Base-by-base conservation (phyloP, 2,797 vertebrate genomes). In the Peromyscus melanophrys region DNA sequence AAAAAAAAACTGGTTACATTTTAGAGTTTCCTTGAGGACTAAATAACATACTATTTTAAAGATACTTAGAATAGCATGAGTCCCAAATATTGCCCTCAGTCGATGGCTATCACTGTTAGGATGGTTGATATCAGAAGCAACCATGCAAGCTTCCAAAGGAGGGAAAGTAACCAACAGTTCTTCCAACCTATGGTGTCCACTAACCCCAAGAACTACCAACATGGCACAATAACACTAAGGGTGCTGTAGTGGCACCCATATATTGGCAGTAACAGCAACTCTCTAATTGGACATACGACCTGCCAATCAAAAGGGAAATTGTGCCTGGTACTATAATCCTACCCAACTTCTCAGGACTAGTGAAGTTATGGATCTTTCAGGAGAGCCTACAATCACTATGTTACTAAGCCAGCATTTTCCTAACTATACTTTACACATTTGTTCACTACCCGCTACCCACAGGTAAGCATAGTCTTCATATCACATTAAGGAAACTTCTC, bases 11-110 rank as follows among this genome's bases (percentile, higher is more conserved):
- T 69, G 73, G 11, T 31, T 85, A n/a, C 29, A 19, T 57, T 82
- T 75, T 40, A 75, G 12, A 71, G 57, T 93, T 87, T 65, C 10
- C 21, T n/a, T 34, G 27, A 93, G 23, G 34, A 89, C n/a, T 92
- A n/a, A 90, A 43, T 90, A 6, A 77, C 25, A 52, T 2, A n/a
- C 67, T 73, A 3, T 34, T 96, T 86, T 85, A 25, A 96, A 95
- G 52, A 55, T 90, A 10, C 1, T 80, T 84, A 71, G 43, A 21
- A 67, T 65, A 80, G 16, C 31, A 1, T 13, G 7, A 63, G 4
- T 4, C 27, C 67, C 52, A 69, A 63, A 29, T 37, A 61, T 21
- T 17, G 1, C 4, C 8, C 17, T 90, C n/a, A 52, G 43, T 59
- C 75, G 21, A 80, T 21, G 77, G 31, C n/a, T 67, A 21, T 34